A percentile compares a stretch with the other conserved stretches of the same genome.
Conservation (phyloP, 2,797 vertebrate species). For the Cyprinodon diabolis region DNA sequence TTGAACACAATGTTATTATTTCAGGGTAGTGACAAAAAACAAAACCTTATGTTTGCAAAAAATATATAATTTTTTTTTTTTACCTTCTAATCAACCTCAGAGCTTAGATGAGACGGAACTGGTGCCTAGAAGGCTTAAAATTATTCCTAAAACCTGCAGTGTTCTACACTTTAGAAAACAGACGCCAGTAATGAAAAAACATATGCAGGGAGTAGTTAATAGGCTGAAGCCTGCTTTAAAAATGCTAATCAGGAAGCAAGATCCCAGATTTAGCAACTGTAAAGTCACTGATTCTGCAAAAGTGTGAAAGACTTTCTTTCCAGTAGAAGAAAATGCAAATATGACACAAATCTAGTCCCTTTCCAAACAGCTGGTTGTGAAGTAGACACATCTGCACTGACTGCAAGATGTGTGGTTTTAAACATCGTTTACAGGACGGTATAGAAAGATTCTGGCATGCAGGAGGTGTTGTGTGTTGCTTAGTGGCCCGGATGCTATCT, state of each 20-base stretch:
- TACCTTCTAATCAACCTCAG: neutral
- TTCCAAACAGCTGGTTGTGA: conserved; percentile 37
- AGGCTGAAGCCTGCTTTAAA: conserved; percentile 20
- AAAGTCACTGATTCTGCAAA: conserved; percentile 1
- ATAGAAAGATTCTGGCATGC: neutral
- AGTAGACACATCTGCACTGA: conserved; percentile 13
- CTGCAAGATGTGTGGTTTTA: neutral
- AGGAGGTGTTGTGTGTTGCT: conserved; percentile 17
- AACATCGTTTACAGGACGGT: neutral
- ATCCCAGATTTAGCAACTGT: neutral
- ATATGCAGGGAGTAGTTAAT: conserved; percentile 16
- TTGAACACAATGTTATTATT: conserved; percentile 1
- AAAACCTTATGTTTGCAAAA: neutral
- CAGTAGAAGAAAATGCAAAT: conserved; percentile 11
- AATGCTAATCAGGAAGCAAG: conserved; percentile 15
- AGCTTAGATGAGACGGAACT: neutral
- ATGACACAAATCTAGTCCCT: conserved; percentile 38
- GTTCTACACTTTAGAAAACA: conserved; percentile 2
- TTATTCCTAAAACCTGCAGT: neutral
- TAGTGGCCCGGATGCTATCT: conserved; percentile 4
- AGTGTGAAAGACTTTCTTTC: neutral
- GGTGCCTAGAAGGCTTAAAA: conserved; percentile 1
- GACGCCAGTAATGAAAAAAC: conserved; percentile 10
- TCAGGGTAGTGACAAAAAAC: neutral
- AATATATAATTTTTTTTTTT: conserved; percentile 2